A percentile compares a stretch with the other conserved stretches of the same genome.
Evolutionary conservation across 2,113 vertebrate genomes (phyloP).

Genomic region (Zootoca vivipara): DNA sequence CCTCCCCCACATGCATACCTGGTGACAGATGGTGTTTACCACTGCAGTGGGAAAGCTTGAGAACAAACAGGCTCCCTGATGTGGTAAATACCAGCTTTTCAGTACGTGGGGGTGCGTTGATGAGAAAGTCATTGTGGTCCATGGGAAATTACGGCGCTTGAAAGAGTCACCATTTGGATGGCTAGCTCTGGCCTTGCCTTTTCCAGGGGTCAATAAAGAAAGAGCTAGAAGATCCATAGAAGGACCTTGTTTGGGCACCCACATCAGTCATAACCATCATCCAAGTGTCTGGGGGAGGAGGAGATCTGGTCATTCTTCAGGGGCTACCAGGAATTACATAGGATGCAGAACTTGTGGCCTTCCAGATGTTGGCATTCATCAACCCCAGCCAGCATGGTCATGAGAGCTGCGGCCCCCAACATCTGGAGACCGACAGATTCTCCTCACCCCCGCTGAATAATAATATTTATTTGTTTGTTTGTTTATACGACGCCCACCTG

Average conservation of each 20-base stretch:
- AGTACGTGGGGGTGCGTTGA: neutral
- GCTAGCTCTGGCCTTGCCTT: neutral
- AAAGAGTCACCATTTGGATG: neutral
- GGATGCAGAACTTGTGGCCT: neutral
- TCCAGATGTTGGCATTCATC: too few species aligned
- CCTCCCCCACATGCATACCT: neutral
- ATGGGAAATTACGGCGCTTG: neutral
- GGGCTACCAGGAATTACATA: neutral
- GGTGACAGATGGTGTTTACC: neutral
- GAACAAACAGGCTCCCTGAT: constrained; percentile 3
- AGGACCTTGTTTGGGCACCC: neutral
- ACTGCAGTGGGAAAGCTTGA: neutral
- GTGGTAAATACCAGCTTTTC: constrained; percentile 17
- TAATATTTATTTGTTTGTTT: too few species aligned
- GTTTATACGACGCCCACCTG: too few species aligned
- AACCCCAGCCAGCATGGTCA: too few species aligned
- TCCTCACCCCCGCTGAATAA: too few species aligned
- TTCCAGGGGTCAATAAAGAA: neutral
- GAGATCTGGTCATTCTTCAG: neutral
- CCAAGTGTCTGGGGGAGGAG: neutral
- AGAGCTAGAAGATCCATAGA: neutral
- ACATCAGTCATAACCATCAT: neutral
- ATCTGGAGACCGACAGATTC: too few species aligned
- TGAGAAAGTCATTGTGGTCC: neutral
- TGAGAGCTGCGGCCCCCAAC: too few species aligned